Percentiles rank a stretch among this genome's conserved stretches.
These are phyloP conservation scores for Pachyseris speciosa DNA, from an alignment of 64 coral and sea anemone species.

Conservation along the genomic window DNA sequence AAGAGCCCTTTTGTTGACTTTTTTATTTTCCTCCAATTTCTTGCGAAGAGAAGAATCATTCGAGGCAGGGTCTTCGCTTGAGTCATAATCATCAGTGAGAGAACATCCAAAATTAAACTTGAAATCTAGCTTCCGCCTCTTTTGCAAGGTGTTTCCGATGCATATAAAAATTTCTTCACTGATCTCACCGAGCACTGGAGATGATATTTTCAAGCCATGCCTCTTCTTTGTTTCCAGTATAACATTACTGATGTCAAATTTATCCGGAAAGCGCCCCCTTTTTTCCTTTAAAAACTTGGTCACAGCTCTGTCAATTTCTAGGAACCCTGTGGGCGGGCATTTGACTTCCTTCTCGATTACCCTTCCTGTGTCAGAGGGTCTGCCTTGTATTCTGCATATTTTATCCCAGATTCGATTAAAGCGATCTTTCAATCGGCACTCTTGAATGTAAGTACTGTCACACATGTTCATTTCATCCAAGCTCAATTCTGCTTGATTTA, in stretches of 20 bases:
- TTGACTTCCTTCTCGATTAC: constrained; percentile 79
- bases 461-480: constrained; percentile 89
- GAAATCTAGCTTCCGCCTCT: constrained; percentile 84
- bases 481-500: constrained; percentile 81
- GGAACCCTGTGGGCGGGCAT: constrained; percentile 69
- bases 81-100: constrained; percentile 65
- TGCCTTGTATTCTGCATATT: constrained; percentile 80
- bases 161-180: constrained; percentile 85
- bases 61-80: constrained; percentile 81
- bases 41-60: constrained; percentile 12
- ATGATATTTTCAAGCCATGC: constrained; percentile 69
- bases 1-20: constrained; percentile 37
- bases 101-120: constrained; percentile 88
- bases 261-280: constrained; percentile 79
- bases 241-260: constrained; percentile 85
- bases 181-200: constrained; percentile 60
- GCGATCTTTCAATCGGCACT: constrained; percentile 75
- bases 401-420: constrained; percentile 94
- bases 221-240: constrained; percentile 67
- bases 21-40: constrained; percentile 84
- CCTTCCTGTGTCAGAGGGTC: constrained; percentile 81
- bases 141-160: constrained; percentile 92
- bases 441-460: constrained; percentile 92
- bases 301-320: constrained; percentile 83
- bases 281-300: constrained; percentile 75